These are phyloP conservation scores for Cantharis rufa DNA, from an alignment of 2,888 invertebrate genomes.

Conservation along the genomic window DNA sequence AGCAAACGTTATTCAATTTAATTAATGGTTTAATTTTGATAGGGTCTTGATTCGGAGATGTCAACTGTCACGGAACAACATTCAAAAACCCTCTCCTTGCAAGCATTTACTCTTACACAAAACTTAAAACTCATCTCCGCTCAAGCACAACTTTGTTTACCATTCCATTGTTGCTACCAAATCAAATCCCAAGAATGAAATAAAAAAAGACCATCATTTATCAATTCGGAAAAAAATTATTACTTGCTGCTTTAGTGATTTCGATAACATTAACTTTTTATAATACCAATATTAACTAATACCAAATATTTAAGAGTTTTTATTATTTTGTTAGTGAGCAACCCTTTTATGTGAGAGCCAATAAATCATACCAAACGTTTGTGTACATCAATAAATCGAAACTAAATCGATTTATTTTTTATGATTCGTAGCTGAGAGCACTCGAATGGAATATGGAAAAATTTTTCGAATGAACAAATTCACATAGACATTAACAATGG, in stretches of 20 bases:
- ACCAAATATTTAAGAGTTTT: not conserved
- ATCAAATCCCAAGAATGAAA: conserved; percentile 19
- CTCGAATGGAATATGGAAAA: conserved; percentile 24
- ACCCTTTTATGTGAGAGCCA: conserved; percentile 15
- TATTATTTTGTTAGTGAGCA: conserved; percentile 2
- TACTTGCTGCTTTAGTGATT: conserved; percentile 3
- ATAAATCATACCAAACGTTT: conserved; percentile 23
- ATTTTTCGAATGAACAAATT: conserved; percentile 23
- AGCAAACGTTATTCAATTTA: conserved; percentile 53
- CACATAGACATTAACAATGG: conserved; percentile 33
- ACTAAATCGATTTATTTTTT: conserved; percentile 21
- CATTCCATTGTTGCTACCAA: conserved; percentile 23
- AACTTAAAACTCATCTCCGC: conserved; percentile 32
- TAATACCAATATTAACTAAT: conserved; percentile 10
- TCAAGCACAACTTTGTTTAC: conserved; percentile 41
- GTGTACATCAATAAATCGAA: conserved; percentile 21
- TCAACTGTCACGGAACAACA: conserved; percentile 39
- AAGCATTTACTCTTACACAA: conserved; percentile 24
- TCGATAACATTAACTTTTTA: not conserved
- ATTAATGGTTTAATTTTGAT: conserved; percentile 52
- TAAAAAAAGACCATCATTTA: conserved; percentile 25
- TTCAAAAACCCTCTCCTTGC: conserved; percentile 33
- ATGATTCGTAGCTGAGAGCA: conserved; percentile 12
- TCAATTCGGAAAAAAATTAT: conserved; percentile 23
- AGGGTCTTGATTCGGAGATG: conserved; percentile 39